Evolutionary conservation across 2,113 vertebrate species (phyloP).

Genomic region (Salvelinus namaycush): DNA sequence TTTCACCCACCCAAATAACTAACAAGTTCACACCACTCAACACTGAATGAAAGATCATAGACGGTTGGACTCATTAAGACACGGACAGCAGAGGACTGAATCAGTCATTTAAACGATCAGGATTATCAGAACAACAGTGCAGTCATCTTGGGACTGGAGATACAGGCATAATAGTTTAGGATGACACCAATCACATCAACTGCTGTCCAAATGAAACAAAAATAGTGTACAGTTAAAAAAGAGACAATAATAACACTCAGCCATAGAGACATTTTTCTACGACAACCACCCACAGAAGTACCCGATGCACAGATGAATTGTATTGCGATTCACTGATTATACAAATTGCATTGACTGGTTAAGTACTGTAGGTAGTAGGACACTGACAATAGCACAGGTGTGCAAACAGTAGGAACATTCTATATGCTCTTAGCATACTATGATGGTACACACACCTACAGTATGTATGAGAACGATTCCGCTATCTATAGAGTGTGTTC

Average conservation of each 20-base stretch:
- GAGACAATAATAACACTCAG: slow-evolving; percentile 20
- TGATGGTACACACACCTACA: background rate
- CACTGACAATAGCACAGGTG: slow-evolving; percentile 48
- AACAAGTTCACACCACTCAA: slow-evolving; percentile 22
- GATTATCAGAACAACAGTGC: slow-evolving; percentile 65
- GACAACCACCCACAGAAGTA: slow-evolving; percentile 46
- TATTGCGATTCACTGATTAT: slow-evolving; percentile 50
- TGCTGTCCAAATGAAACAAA: slow-evolving; percentile 40
- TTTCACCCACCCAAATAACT: slow-evolving; percentile 41
- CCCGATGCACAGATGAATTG: slow-evolving; percentile 56
- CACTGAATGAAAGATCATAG: slow-evolving; percentile 33
- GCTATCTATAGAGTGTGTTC: slow-evolving; percentile 1
- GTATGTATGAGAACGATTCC: background rate
- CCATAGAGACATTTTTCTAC: slow-evolving; percentile 36
- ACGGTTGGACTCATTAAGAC: slow-evolving; percentile 40
- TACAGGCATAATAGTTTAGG: slow-evolving; percentile 58
- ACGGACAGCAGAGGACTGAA: slow-evolving; percentile 37
- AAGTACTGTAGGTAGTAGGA: slow-evolving; percentile 39
- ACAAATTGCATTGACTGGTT: slow-evolving; percentile 47
- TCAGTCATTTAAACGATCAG: slow-evolving; percentile 29
- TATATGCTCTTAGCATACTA: no score
- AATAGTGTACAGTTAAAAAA: slow-evolving; percentile 23
- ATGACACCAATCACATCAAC: slow-evolving; percentile 57
- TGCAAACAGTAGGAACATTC: slow-evolving; percentile 20
- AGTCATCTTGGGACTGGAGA: slow-evolving; percentile 55